Percentiles rank a stretch among this genome's conserved stretches.
Evolutionary conservation across 1,140 invertebrate genomes (phyloP).

Genomic region (Asobara japonica): DNA sequence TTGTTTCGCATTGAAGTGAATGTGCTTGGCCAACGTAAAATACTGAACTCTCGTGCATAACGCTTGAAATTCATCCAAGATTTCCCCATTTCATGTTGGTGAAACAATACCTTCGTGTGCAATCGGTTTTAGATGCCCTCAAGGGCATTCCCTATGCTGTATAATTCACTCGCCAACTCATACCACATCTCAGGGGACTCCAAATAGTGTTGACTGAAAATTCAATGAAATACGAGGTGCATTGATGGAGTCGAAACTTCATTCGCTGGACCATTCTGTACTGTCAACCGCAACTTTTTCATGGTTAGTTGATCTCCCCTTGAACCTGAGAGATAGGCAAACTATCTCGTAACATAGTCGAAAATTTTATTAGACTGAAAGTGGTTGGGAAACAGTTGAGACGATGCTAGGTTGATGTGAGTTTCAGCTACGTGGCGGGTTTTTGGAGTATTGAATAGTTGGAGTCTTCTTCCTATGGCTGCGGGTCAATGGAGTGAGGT

Average conservation of each 20-base stretch:
- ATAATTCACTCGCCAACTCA: background rate
- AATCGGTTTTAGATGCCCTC: background rate
- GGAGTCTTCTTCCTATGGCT: background rate
- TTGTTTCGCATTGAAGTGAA: background rate
- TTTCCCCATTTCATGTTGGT: background rate
- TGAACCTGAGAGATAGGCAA: background rate
- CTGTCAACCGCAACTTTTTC: background rate
- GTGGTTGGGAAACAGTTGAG: background rate
- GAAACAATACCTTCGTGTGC: background rate
- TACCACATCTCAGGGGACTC: background rate
- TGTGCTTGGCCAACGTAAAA: background rate
- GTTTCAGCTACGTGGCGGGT: background rate
- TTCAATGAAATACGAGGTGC: slow-evolving; percentile 18
- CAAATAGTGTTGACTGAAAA: background rate
- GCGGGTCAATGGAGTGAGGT: slow-evolving; percentile 44
- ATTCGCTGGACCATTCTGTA: background rate
- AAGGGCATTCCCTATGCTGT: background rate
- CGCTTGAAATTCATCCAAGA: background rate
- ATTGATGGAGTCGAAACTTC: slow-evolving; percentile 5
- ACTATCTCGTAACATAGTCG: background rate
- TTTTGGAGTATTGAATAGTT: background rate
- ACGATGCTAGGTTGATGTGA: background rate
- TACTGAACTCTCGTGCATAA: background rate
- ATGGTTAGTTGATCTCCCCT: background rate
- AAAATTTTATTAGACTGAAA: background rate